Base-by-base conservation (phyloP, 1,140 invertebrate species). In the Hycleus phaleratus region DNA sequence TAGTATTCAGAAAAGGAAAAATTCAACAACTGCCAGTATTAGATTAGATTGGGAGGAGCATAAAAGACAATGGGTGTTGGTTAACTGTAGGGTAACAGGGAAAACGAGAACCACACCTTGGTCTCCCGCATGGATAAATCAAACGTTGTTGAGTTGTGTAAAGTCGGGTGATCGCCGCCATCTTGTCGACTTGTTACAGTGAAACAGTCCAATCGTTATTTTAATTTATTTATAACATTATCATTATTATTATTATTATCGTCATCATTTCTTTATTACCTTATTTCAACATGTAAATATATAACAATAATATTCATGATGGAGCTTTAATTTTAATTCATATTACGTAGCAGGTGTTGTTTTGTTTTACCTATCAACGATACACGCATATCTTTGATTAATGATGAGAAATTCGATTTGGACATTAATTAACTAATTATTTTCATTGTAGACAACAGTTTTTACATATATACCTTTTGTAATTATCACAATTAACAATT, bases 271-370 rank as follows among this genome's bases (percentile, higher is more conserved):
- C 5, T 6, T 32, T 32, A 38, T 49, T 39, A 44, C 47, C 49
- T 46, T 32, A 32, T 57, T 44, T 50, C 42, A 50, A 58, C 59
- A 56, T 64, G 58, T 50, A 65, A 59, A 32, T 32, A 32, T 32
- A 18, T 18, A 18, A 18, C 18, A 18, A 18, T 18, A 32, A 32
- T 7, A 32, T 57, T 54, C 63, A 62, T 58, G 60, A 56, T 60
- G 61, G 58, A 32, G 63, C 52, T 60, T 59, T 63, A 62, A 65
- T 65, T 65, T 65, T 57, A 32, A 54, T 60, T 50, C 58, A 55
- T 65, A 65, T 63, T 32, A 32, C 32, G 63, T 59, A 66, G 53
- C 62, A 61, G 64, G 64, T 63, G 64, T 60, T 65, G 63, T 65
- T 65, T 65, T 65, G 63, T 60, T 65, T 52, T 61, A 59, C 62